Base-by-base conservation (phyloP, 2,113 vertebrate genomes). In the Ranitomeya variabilis region DNA sequence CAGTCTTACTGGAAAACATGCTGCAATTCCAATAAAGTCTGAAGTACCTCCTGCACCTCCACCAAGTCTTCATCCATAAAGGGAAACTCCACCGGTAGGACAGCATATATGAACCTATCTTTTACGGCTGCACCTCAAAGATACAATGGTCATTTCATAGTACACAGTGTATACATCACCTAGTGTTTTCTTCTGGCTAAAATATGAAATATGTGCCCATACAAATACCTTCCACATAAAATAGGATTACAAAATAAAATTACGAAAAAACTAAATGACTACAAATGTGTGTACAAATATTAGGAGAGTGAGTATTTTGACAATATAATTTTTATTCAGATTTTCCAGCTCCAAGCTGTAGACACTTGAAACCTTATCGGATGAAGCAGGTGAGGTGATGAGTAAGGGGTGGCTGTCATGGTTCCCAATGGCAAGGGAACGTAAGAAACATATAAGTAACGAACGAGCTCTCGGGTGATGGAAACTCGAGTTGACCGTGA, bases 1-100 rank as follows among this genome's bases (percentile, higher is more conserved):
- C 79, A 62, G 79, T 86, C 60, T 11, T 31, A 77, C 45, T 86
- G 31, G 62, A 77, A 77, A 59, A 86, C 19, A 21, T 78, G 18
- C 59, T 64, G 59, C 52, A 3, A n/a, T 37, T 79, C 60, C 16
- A 37, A 79, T 52, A 26, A 64, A 66, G 57, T 7, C 10, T 12
- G 51, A 7, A 19, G 51, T 26, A 5, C 12, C 80, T 31, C 57
- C 54, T 55, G 51, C 15, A 2, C 2, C 37, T 67, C 21, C 16
- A 13, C 23, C 6, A 54, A 54, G 54, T 77, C 54, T 23, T 23
- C 7, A 6, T 55, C 10, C 1, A 69, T n/a, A 55, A 37, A 23
- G 4, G 51, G 16, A n/a, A 54, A 23, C 21, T 69, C 54, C 37
- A 31, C 21, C 10, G 45, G 26, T 18, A 55, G 14, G 9, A 23